phyloP scores from a whole-genome alignment of 2,888 invertebrate species.

The Hermodice carunculata region DNA sequence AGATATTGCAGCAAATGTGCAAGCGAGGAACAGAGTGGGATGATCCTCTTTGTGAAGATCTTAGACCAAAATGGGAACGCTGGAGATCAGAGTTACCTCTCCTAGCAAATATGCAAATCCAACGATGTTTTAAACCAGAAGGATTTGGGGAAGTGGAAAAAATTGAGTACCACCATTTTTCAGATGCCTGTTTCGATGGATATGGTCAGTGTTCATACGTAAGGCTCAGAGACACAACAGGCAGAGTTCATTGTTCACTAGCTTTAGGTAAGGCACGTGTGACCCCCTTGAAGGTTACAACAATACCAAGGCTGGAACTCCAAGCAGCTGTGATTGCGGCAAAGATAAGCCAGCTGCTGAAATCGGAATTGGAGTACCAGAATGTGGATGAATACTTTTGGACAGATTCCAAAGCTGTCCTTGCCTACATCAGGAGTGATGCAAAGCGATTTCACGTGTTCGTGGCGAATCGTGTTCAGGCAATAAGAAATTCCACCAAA shows the following conservation, averaged over 20 bases:
- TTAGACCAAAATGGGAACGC: constrained; percentile 30
- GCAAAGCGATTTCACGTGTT: constrained; percentile 45
- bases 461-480: constrained; percentile 45
- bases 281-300: constrained; percentile 13
- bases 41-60: constrained; percentile 35
- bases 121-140: constrained; percentile 2
- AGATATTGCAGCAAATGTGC: constrained; percentile 43
- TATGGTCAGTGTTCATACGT: constrained; percentile 27
- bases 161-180: constrained; percentile 28
- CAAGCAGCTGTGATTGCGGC: constrained; percentile 19
- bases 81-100: constrained; percentile 27
- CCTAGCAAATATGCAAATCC: constrained; percentile 2
- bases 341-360: constrained; percentile 15
- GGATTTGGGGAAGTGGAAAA: background rate
- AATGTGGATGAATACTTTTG: constrained; percentile 23
- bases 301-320: constrained; percentile 28
- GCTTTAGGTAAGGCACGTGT: constrained; percentile 25
- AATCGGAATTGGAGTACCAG: constrained; percentile 13
- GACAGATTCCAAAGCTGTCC: constrained; percentile 27
- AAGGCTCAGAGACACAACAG: background rate
- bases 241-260: constrained; percentile 20
- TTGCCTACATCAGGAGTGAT: constrained; percentile 31
- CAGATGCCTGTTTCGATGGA: constrained; percentile 23
- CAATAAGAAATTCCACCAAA: constrained; percentile 37
- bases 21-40: constrained; percentile 38